phyloP scores from a whole-genome alignment of 64 coral and sea anemone species.

The Montipora cactus region DNA sequence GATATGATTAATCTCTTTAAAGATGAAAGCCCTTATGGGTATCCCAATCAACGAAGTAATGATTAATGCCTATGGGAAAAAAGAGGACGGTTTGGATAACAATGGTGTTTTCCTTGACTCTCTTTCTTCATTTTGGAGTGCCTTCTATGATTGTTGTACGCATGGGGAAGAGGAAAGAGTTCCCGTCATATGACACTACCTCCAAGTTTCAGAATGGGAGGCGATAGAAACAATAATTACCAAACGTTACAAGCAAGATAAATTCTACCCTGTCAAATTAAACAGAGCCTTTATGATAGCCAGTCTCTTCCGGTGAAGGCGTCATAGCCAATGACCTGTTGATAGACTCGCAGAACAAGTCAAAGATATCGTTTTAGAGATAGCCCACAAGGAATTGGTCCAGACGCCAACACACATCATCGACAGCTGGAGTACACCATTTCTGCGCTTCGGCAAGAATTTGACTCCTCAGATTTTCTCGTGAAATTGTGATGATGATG shows the following conservation, averaged over 20 bases:
- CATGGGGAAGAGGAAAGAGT: conserved; percentile 11
- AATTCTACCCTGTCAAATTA: conserved; percentile 65
- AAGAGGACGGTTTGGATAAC: conserved; percentile 5
- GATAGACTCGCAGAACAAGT: conserved; percentile 57
- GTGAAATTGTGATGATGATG: neutral
- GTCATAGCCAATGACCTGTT: conserved; percentile 46
- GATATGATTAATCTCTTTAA: conserved; percentile 14
- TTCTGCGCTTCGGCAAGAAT: conserved; percentile 5
- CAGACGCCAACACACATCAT: conserved; percentile 53
- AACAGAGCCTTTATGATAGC: conserved; percentile 42
- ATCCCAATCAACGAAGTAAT: conserved; percentile 11
- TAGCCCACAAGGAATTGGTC: conserved; percentile 66
- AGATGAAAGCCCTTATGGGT: neutral
- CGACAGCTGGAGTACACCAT: conserved; percentile 36
- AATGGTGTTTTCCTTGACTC: conserved; percentile 3
- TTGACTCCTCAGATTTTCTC: conserved; percentile 5
- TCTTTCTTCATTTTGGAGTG: conserved; percentile 1
- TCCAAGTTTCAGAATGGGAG: conserved; percentile 22
- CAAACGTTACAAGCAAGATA: conserved; percentile 49
- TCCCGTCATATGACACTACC: conserved; percentile 10
- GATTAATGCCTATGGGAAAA: conserved; percentile 12
- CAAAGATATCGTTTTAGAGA: conserved; percentile 15
- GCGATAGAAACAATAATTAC: neutral
- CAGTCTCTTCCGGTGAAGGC: conserved; percentile 50
- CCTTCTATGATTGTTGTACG: conserved; percentile 17